A percentile compares a stretch with the other conserved stretches of the same genome.
Conservation (phyloP, 2,888 invertebrate species). For the Synergus itoensis region DNA sequence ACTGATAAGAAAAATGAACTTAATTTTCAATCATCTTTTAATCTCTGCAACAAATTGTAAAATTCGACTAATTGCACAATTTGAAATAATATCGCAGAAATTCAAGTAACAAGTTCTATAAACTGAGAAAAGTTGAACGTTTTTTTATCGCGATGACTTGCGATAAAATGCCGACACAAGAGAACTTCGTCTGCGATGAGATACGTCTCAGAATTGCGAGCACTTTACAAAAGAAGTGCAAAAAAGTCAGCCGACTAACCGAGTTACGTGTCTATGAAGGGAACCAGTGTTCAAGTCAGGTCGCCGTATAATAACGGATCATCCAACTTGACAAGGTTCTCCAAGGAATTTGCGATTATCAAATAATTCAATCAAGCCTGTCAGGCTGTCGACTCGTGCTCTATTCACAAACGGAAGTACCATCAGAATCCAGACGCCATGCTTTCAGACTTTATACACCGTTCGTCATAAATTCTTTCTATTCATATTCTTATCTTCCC, state of each 20-base stretch:
- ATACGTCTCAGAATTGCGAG: slow-evolving; percentile 41
- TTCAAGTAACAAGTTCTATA: background rate
- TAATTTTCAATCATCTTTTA: background rate
- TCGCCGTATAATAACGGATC: slow-evolving; percentile 58
- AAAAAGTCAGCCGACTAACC: slow-evolving; percentile 61
- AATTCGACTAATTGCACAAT: background rate
- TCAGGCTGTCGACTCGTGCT: slow-evolving; percentile 53
- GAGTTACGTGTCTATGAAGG: slow-evolving; percentile 63
- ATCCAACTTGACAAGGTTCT: slow-evolving; percentile 53
- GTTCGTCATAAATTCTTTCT: background rate
- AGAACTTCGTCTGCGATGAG: slow-evolving; percentile 6
- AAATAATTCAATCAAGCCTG: slow-evolving; percentile 60
- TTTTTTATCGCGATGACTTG: background rate
- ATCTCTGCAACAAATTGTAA: background rate
- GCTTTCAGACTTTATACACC: background rate
- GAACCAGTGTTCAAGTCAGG: slow-evolving; percentile 61
- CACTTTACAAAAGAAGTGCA: slow-evolving; percentile 44
- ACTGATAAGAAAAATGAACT: background rate
- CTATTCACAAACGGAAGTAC: slow-evolving; percentile 49
- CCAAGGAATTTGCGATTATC: slow-evolving; percentile 59
- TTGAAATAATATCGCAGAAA: background rate
- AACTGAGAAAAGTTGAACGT: background rate
- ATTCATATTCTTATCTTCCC: background rate
- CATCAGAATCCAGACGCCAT: background rate
- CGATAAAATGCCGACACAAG: background rate